These are phyloP conservation scores for Parascotia fuliginaria DNA, from an alignment of 2,888 invertebrate genomes.

Conservation along the genomic window DNA sequence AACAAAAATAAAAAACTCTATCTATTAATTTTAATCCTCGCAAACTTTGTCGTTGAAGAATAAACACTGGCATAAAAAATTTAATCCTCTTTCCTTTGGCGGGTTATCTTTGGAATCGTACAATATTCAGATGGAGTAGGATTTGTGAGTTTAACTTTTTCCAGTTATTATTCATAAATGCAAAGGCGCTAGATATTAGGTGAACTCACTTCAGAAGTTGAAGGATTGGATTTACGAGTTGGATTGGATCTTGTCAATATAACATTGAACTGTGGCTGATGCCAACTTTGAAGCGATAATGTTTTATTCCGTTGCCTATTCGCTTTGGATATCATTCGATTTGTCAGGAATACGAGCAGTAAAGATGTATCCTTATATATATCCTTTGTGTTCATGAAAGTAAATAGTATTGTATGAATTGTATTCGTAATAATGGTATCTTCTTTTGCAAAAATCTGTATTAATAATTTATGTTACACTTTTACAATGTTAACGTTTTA, in stretches of 20 bases:
- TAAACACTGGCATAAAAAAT: conserved; percentile 54
- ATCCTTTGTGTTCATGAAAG: background rate
- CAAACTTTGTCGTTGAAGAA: conserved; percentile 60
- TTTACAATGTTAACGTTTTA: too few species aligned
- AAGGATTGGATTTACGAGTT: conserved; percentile 66
- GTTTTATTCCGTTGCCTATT: conserved; percentile 30
- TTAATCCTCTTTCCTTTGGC: conserved; percentile 57
- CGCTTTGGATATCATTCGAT: conserved; percentile 18
- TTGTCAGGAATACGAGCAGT: background rate
- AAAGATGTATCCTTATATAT: background rate
- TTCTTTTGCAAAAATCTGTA: too few species aligned
- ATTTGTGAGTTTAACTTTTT: conserved; percentile 79
- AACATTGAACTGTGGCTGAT: conserved; percentile 51
- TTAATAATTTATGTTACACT: too few species aligned
- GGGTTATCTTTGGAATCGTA: conserved; percentile 74
- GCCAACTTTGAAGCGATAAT: conserved; percentile 40
- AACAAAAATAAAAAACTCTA: conserved; percentile 42
- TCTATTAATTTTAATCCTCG: conserved; percentile 59
- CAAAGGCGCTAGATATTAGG: conserved; percentile 77
- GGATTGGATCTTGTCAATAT: conserved; percentile 64
- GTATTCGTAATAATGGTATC: background rate
- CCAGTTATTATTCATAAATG: conserved; percentile 83
- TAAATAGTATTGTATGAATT: background rate
- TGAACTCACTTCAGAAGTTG: conserved; percentile 71
- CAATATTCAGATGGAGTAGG: conserved; percentile 75